Conservation (phyloP, 2,113 vertebrate genomes). For the Thomomys bottae region DNA sequence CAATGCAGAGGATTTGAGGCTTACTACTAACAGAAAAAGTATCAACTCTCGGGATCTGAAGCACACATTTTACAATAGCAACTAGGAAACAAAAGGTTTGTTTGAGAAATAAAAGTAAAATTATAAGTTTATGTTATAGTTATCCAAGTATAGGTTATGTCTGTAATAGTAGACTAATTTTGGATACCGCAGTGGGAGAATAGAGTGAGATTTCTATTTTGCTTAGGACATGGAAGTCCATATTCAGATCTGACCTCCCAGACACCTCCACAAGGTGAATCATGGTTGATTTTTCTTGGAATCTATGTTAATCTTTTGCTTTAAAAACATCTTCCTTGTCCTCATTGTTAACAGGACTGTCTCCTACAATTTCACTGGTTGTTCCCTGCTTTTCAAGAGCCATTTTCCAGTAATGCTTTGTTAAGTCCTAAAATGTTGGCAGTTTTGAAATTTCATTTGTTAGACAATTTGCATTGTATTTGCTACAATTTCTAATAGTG, state of each 20-base stretch:
- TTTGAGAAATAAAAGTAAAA: slow-evolving; percentile 49
- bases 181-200: background rate
- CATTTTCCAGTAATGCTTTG: background rate
- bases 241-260: background rate
- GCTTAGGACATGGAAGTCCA: background rate
- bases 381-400: background rate
- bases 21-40: background rate
- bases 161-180: background rate
- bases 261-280: background rate
- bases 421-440: background rate
- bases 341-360: background rate
- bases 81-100: background rate
- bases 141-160: background rate
- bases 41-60: background rate
- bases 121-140: slow-evolving; percentile 4
- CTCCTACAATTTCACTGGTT: background rate
- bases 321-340: background rate
- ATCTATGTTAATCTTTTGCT: background rate
- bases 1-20: background rate
- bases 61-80: background rate
- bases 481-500: background rate
- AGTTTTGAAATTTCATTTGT: background rate
- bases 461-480: background rate
- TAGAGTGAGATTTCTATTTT: background rate
- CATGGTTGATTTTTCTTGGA: background rate